Percentiles rank a stretch among this genome's conserved stretches.
Evolutionary conservation across 2,888 invertebrate species (phyloP).

Genomic region (Phaedon cochleariae): DNA sequence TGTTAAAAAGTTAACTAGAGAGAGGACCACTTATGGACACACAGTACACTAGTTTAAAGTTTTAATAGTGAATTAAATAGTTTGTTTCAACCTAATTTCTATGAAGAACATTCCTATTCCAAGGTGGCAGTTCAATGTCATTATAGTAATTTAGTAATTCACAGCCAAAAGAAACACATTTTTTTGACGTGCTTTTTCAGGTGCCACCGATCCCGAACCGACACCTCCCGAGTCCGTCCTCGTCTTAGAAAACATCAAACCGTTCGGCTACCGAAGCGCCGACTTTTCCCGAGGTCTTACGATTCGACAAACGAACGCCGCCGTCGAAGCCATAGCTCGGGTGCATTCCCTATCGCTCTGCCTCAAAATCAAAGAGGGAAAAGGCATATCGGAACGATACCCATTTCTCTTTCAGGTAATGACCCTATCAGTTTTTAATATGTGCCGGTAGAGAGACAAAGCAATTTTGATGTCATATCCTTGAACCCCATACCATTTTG

Average conservation of each 20-base stretch:
- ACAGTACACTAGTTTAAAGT: no score
- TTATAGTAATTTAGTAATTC: no score
- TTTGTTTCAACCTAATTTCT: no score
- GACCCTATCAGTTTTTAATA: no score
- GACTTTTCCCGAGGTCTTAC: slow-evolving; percentile 76
- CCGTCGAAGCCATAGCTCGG: slow-evolving; percentile 75
- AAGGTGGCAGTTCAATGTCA: no score
- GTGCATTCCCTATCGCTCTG: slow-evolving; percentile 78
- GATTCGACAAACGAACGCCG: slow-evolving; percentile 71
- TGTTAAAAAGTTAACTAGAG: no score
- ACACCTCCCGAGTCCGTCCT: slow-evolving; percentile 72
- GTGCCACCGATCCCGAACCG: slow-evolving; percentile 57
- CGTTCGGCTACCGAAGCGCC: slow-evolving; percentile 71
- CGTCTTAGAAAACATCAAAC: slow-evolving; percentile 78
- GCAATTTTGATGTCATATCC: no score
- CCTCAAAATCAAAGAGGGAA: slow-evolving; percentile 67
- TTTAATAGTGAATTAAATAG: no score
- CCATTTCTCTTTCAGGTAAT: slow-evolving; percentile 70
- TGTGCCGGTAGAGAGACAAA: no score
- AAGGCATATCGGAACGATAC: slow-evolving; percentile 65
- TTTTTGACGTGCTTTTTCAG: slow-evolving; percentile 40
- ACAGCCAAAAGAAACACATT: not conserved
- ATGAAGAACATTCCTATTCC: no score
- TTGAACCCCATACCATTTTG: no score
- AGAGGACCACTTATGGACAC: no score